phyloP scores from a whole-genome alignment of 2,797 vertebrate genomes.

The Darevskia nairensis region DNA sequence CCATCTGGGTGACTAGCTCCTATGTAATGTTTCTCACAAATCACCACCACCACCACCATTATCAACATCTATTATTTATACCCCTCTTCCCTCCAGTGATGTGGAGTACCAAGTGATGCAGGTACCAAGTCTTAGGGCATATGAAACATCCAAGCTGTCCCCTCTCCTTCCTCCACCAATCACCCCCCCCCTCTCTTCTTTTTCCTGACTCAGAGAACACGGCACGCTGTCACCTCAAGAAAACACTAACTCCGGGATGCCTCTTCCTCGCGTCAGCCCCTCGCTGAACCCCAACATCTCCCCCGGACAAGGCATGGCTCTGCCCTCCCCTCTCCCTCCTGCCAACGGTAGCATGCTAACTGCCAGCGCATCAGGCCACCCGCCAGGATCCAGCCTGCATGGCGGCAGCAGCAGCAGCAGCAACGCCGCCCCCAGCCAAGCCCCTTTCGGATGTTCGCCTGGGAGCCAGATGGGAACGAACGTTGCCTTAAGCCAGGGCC shows the following conservation, averaged over 20 bases:
- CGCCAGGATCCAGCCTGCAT: conserved; percentile 81
- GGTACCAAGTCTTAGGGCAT: background rate
- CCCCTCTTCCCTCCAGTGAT: background rate
- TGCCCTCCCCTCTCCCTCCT: conserved; percentile 77
- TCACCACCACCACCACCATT: no score
- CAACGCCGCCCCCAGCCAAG: conserved; percentile 77
- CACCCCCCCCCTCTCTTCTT: background rate
- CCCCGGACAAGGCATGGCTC: conserved; percentile 77
- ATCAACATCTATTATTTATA: no score
- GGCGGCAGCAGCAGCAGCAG: conserved; percentile 76
- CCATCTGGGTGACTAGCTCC: no score
- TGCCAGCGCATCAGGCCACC: conserved; percentile 76
- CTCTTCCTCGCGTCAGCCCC: conserved; percentile 82
- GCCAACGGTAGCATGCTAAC: conserved; percentile 80
- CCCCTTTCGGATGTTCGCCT: conserved; percentile 83
- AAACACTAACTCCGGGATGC: conserved; percentile 89
- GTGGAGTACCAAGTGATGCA: background rate
- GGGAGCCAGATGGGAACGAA: conserved; percentile 85
- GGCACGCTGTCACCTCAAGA: conserved; percentile 95
- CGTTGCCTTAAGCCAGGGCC: conserved; percentile 81
- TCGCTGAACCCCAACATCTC: conserved; percentile 77
- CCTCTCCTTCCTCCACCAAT: background rate
- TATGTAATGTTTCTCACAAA: background rate
- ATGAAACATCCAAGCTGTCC: background rate
- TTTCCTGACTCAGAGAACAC: conserved; percentile 85